phyloP scores from a whole-genome alignment of 2,113 vertebrate genomes.

The Larimichthys crocea region DNA sequence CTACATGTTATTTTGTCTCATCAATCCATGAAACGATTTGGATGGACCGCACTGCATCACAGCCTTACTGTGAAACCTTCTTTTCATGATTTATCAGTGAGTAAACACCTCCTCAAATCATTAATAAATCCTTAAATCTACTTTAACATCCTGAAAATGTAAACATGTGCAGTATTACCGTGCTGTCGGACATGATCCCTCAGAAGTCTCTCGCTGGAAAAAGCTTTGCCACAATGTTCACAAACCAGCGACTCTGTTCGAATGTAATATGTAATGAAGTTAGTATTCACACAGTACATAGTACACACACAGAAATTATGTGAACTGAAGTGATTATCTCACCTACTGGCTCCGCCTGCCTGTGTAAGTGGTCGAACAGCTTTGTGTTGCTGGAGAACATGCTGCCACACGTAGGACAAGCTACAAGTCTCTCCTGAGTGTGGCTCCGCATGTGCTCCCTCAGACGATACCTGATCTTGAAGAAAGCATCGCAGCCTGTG shows the following conservation, averaged over 20 bases:
- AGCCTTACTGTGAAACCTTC: neutral
- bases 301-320: neutral
- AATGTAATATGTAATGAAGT: neutral
- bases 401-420: constrained; percentile 81
- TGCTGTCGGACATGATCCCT: constrained; percentile 80
- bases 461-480: constrained; percentile 82
- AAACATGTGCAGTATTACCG: constrained; percentile 43
- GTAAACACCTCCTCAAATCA: neutral
- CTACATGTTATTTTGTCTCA: neutral
- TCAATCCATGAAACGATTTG: neutral
- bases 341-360: constrained; percentile 84
- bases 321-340: constrained; percentile 1
- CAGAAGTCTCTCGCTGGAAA: constrained; percentile 83
- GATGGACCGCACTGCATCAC: neutral
- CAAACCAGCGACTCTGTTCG: constrained; percentile 82
- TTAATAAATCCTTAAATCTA: no score
- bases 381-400: constrained; percentile 86
- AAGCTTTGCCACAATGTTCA: constrained; percentile 83
- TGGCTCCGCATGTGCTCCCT: constrained; percentile 81
- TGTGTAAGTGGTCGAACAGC: constrained; percentile 83
- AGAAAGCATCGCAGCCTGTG: constrained; percentile 76
- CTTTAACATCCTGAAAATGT: neutral
- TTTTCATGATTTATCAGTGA: neutral
- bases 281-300: neutral
- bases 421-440: constrained; percentile 80